Conservation (phyloP, 2,888 invertebrate species). For the Siphonodentalium dalli region DNA sequence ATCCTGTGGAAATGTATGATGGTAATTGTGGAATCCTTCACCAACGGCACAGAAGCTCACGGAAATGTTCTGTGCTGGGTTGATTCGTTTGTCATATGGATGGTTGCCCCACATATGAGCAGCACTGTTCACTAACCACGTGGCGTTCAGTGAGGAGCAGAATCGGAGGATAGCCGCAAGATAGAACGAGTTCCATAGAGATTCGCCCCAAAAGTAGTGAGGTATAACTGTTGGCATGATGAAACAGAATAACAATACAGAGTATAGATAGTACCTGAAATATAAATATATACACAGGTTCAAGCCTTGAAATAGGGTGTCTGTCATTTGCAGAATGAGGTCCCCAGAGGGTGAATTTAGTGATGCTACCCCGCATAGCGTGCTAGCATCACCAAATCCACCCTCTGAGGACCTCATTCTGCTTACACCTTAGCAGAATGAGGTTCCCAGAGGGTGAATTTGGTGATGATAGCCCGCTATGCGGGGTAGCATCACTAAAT, state of each 20-base stretch:
- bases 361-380: too few species aligned
- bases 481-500: too few species aligned
- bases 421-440: too few species aligned
- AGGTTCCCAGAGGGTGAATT: too few species aligned
- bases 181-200: conserved; percentile 79
- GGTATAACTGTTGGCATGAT: conserved; percentile 82
- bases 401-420: too few species aligned
- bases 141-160: conserved; percentile 84
- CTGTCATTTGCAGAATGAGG: too few species aligned
- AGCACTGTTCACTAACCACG: conserved; percentile 90
- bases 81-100: conserved; percentile 83
- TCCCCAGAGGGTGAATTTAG: too few species aligned
- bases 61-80: conserved; percentile 77
- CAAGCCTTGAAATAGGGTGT: too few species aligned
- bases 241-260: conserved; percentile 82
- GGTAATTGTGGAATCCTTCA: conserved; percentile 89
- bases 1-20: conserved; percentile 91
- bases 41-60: conserved; percentile 74
- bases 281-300: too few species aligned
- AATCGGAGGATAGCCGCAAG: conserved; percentile 81
- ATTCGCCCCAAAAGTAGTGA: conserved; percentile 83
- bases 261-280: conserved; percentile 76
- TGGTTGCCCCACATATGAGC: conserved; percentile 90
- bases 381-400: too few species aligned
- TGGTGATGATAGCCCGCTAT: too few species aligned